phyloP scores from a whole-genome alignment of 2,797 vertebrate genomes.

The Geotrypetes seraphini region DNA sequence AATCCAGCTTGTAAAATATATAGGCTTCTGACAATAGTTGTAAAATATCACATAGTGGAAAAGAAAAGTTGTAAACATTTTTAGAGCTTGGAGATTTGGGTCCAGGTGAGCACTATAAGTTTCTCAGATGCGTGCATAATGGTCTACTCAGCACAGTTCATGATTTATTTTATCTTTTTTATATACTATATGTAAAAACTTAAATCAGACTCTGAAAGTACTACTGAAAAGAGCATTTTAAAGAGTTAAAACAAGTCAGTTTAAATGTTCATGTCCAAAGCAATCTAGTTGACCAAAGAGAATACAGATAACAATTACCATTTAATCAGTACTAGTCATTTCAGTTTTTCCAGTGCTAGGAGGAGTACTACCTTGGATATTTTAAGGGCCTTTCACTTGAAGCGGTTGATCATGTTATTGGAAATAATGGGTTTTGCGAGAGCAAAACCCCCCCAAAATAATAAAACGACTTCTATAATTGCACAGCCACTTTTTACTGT shows the following conservation, averaged over 20 bases:
- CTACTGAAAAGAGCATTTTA: conserved; percentile 23
- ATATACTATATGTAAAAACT: too few species aligned
- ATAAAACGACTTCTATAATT: conserved; percentile 4
- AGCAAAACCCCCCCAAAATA: too few species aligned
- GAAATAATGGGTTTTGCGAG: conserved; percentile 5
- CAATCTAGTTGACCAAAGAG: conserved; percentile 16
- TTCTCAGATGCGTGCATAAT: too few species aligned
- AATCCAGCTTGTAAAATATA: background rate
- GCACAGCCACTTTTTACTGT: background rate
- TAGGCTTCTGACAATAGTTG: too few species aligned
- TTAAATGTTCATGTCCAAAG: conserved; percentile 21
- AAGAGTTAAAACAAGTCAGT: conserved; percentile 17
- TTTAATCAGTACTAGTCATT: conserved; percentile 35
- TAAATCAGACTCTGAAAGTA: too few species aligned
- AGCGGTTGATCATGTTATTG: conserved; percentile 6
- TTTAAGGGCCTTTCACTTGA: conserved; percentile 11
- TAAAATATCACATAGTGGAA: too few species aligned
- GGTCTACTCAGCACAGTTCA: too few species aligned
- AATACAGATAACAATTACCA: conserved; percentile 35
- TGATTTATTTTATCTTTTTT: too few species aligned
- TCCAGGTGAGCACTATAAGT: too few species aligned
- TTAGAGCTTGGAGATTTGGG: too few species aligned
- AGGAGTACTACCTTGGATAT: conserved; percentile 9
- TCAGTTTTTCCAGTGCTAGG: conserved; percentile 26
- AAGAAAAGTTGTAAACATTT: too few species aligned